Evolutionary conservation across 2,797 vertebrate genomes (phyloP), one percentile per base, ranked within the genome.

Genomic region (Pangasius krempfi): DNA sequence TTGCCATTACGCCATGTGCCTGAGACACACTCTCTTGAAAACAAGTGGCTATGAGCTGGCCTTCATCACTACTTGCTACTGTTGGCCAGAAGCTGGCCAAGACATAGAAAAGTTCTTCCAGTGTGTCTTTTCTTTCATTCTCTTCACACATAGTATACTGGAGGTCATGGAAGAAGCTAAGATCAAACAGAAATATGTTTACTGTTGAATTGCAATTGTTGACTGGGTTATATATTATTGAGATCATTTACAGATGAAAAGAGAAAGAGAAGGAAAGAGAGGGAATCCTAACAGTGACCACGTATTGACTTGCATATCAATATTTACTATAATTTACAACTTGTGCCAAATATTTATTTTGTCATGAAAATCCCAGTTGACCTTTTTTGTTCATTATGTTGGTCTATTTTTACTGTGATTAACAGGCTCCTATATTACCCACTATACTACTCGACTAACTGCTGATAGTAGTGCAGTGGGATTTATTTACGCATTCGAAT

Each of bases 1-100:
- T 96, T 95, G 93, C 92, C 92, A 95, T 96, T 96, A 93, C 90
- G 87, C 90, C 92, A 0, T 47, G 87, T 87, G 94, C 89, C 91
- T 93, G 27, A n/a, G 91, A 91, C 83, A 94, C 92, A 90, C 89
- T 92, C 88, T 93, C 89, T 91, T 82, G 76, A 88, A 92, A 91
- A 90, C 88, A 88, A 88, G 83, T 87, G 68, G 92, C 93, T 94
- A 90, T 87, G 87, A 25, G 90, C 91, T 91, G 92, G 44, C 10
- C 90, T 86, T 89, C 87, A 92, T 90, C 94, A 93, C 91, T 90
- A 91, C 90, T 94, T 52, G 89, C 90, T 92, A 90, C 87, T 40
- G 82, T 83, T 84, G 62, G 82, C 79, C 78, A 88, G 58, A 88
- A 88, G 33, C 72, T 89, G 33, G 70, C 83, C 84, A 62, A 86